Evolutionary conservation across 2,888 invertebrate genomes (phyloP), one percentile per base, ranked within the genome.

Genomic region (Oligia latruncula): DNA sequence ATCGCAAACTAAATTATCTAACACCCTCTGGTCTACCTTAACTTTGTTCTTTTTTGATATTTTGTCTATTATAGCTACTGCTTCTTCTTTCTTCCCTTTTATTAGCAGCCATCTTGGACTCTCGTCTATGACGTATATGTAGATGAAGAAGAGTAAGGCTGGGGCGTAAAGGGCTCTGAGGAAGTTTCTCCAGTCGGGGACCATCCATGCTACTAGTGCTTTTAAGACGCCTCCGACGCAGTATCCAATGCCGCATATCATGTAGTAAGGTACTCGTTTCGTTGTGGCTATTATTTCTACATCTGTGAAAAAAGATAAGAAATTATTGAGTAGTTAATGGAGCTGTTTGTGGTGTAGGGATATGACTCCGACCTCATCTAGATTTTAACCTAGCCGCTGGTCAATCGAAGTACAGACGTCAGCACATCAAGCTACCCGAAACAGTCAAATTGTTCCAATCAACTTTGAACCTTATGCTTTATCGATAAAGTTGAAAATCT

Each of bases 101-200:
- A 97, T 97, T n/a, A 98, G 93, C 8, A 98, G 96, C 98, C 98
- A 98, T 90, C 98, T 97, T n/a, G 98, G 97, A 74, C 98, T 98
- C 93, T 98, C 98, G 9, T 98, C 98, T 65, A 98, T 94, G 0
- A 98, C 89, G 96, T 97, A 98, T 68, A 97, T 97, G 90, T 98
- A 98, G 9, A 97, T 92, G 71, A 98, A 91, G 83, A 98, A 97
- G 0, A 98, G 92, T 15, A 98, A 91, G 0, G 98, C 97, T 0
- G 98, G 98, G 0, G 97, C 94, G 89, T 98, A 98, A 20, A 98
- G 94, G 2, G 97, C 97, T 84, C 98, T 95, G 23, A 98, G 95
- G 46, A 97, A 95, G 83, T 96, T 95, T 90, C 98, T 97, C 98
- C 98, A 99, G 90, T 98, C 97, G 64, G 97, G 97, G 1, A 97